Base-by-base conservation (phyloP, 2,797 vertebrate species). In the Enteromius anoplus region DNA sequence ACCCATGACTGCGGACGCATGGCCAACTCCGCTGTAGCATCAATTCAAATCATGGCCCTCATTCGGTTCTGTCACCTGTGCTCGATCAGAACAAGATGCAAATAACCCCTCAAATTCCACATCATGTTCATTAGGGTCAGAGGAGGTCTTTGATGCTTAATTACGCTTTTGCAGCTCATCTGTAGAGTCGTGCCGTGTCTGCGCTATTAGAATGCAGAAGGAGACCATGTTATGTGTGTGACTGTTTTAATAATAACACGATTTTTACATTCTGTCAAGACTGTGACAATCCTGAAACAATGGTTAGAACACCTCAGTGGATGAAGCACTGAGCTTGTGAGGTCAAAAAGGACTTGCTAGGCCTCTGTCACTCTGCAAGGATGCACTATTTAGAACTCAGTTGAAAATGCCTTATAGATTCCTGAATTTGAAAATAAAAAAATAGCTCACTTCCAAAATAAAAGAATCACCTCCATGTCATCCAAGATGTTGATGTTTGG, bases 31-130 rank as follows among this genome's bases (percentile, higher is more conserved):
- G 19, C 26, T 5, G 9, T 19, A 21, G 71, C 47, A 11, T 55
- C 37, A 58, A 75, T 75, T 88, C 75, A 86, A 88, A 82, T 58
- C 75, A 37, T 45, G 84, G 81, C 81, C 75, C 78, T 81, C 49
- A 34, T 86, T 85, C 78, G 37, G 79, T 79, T 85, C 64, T 26
- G 84, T 84, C 76, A 84, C 79, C 85, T 82, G 75, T 76, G 58
- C 78, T 80, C 49, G 53, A 72, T 86, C 85, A 66, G 81, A 86
- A 84, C 65, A 45, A 87, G 81, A 86, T 68, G 81, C 81, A 82
- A 88, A 88, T 80, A 76, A 80, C 70, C 70, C 62, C 29, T 75
- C 78, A 70, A 70, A 68, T 85, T 75, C 84, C 69, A 34, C 47
- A 82, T 70, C 81, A 64, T 51, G 42, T 82, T 85, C 69, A 75